A percentile compares a stretch with the other conserved stretches of the same genome.
These are phyloP conservation scores for Mirza zaza DNA, from an alignment of 2,113 vertebrate genomes.

Conservation along the genomic window DNA sequence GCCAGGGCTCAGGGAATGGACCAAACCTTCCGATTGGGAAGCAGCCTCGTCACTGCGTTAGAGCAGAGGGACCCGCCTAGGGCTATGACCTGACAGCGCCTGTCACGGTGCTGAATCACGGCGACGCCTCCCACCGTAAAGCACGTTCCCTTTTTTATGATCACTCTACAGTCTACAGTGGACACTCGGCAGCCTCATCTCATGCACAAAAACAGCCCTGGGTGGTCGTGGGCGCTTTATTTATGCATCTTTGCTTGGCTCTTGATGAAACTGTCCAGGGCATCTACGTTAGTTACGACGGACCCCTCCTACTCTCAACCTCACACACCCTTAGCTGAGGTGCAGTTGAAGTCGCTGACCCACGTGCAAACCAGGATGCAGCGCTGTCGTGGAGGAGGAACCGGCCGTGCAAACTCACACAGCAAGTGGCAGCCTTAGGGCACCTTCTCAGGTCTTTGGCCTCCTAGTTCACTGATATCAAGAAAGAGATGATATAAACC, in stretches of 20 bases:
- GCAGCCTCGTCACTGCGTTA: fast-evolving
- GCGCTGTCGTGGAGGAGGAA: not conserved
- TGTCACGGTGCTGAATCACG: too few species aligned
- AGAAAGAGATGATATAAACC: not conserved
- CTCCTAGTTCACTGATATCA: not conserved
- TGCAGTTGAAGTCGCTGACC: not conserved
- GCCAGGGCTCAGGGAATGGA: not conserved
- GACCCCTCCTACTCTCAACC: not conserved
- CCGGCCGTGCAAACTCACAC: not conserved
- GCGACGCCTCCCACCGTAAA: fast-evolving
- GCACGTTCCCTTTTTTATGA: fast-evolving
- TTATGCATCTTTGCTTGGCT: not conserved
- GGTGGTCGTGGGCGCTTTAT: not conserved
- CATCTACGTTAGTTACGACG: not conserved
- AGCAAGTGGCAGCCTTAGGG: not conserved
- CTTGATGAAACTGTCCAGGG: not conserved
- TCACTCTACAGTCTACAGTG: not conserved
- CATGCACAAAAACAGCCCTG: too few species aligned
- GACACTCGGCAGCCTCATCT: not conserved
- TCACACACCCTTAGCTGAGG: not conserved
- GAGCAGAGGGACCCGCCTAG: too few species aligned
- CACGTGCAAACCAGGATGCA: not conserved
- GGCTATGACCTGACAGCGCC: not conserved
- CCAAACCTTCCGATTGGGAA: not conserved
- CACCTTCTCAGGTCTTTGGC: not conserved